Evolutionary conservation across 2,797 vertebrate genomes (phyloP), one percentile per base, ranked within the genome.

Genomic region (Alfaro cultratus): DNA sequence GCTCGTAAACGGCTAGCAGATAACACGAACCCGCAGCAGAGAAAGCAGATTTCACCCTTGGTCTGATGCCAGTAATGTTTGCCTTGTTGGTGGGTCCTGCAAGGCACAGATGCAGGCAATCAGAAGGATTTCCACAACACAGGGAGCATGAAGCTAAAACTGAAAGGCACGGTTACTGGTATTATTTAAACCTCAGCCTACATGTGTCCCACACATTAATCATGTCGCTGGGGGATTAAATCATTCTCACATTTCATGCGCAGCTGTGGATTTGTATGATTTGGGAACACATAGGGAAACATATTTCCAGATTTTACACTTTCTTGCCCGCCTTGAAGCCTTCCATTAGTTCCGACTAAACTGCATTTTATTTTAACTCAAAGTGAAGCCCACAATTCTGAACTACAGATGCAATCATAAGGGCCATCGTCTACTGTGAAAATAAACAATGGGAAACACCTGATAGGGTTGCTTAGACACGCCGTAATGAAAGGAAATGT

Each of bases 1-100:
- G 88, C 88, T 91, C 79, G 94, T 93, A 93, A 94, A 95, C 92
- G 93, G 86, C 73, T 46, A 87, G 80, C 85, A 89, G 94, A 95
- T 95, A 95, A 95, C 90, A 76, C 36, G 8, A 87, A 88, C 86
- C 89, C 86, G 77, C 75, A 83, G 82, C 75, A 53, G 91, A 92
- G 84, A 83, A 53, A 85, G 81, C 88, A 93, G 90, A 94, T 95
- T 93, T 93, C 88, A 89, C 81, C 84, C 86, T 85, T 87, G 87
- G 90, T 86, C 89, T 80, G 62, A 78, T 84, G 89, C 88, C 90
- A 88, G 83, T 88, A 91, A 80, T 76, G 82, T 87, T 93, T 90
- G 90, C 93, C 92, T 53, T 89, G 87, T 89, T 90, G 82, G 86
- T 73, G 73, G 78, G 73, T 91, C 82, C 81, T 46, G 10, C 76